phyloP scores from a whole-genome alignment of 2,113 vertebrate genomes.

The Callaeas wilsoni region DNA sequence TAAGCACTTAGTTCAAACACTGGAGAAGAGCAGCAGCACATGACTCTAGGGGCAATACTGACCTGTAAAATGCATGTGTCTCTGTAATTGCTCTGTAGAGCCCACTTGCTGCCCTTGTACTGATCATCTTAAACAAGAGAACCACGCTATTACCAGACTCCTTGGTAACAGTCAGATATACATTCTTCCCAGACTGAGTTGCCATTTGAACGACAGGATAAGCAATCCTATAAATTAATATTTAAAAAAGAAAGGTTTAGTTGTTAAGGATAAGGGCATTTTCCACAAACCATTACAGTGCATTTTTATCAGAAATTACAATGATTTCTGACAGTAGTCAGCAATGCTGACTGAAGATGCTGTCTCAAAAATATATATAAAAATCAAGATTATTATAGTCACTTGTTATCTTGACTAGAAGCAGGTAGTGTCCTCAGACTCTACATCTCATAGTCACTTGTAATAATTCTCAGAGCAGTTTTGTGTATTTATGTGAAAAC shows the following conservation, averaged over 20 bases:
- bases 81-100: slow-evolving; percentile 96
- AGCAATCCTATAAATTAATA: slow-evolving; percentile 73
- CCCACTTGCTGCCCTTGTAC: slow-evolving; percentile 93
- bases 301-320: not conserved
- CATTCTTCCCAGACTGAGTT: slow-evolving; percentile 96
- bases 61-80: slow-evolving; percentile 98
- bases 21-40: not conserved
- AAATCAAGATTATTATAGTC: not conserved
- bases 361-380: not conserved
- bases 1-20: not conserved
- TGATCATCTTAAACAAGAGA: slow-evolving; percentile 93
- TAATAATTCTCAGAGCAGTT: not conserved
- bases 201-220: slow-evolving; percentile 98
- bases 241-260: not conserved
- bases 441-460: not conserved
- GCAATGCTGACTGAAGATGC: not conserved
- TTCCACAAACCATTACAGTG: not conserved
- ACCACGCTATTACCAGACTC: slow-evolving; percentile 91
- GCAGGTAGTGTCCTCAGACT: not conserved
- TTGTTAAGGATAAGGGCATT: not conserved
- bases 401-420: not conserved
- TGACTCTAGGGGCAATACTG: not conserved
- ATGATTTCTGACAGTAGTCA: not conserved
- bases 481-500: not conserved
- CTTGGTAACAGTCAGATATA: slow-evolving; percentile 93